phyloP scores from a whole-genome alignment of 2,113 vertebrate genomes.

The Larimichthys crocea region DNA sequence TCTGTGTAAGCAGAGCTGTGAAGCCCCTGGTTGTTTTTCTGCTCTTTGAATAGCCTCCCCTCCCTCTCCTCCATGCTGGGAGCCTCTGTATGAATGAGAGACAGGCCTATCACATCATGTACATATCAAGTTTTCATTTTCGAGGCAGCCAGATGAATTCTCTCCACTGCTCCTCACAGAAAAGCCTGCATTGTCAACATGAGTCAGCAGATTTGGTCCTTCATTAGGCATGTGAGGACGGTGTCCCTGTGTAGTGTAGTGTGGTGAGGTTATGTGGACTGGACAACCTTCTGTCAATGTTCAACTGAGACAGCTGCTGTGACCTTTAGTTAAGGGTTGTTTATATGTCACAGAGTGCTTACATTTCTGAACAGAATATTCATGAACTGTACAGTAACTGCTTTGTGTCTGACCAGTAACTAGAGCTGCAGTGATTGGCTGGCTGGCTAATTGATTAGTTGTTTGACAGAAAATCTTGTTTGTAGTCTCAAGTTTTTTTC shows the following conservation, averaged over 20 bases:
- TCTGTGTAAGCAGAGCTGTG: conserved; percentile 9
- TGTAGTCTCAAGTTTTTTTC: too few species aligned
- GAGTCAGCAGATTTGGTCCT: conserved; percentile 53
- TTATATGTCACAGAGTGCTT: background rate
- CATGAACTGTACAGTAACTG: too few species aligned
- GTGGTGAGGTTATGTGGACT: background rate
- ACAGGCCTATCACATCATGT: conserved; percentile 1
- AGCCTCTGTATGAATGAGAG: conserved; percentile 22
- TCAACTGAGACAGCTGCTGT: conserved; percentile 10
- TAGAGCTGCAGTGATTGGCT: background rate
- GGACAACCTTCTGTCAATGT: conserved; percentile 10
- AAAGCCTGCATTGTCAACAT: conserved; percentile 32
- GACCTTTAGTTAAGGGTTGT: background rate
- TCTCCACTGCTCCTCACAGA: background rate
- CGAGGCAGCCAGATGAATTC: background rate
- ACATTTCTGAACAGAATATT: background rate
- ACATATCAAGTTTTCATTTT: conserved; percentile 15
- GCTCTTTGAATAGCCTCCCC: conserved; percentile 34
- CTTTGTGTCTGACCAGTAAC: background rate
- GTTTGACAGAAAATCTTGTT: too few species aligned
- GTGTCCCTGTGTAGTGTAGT: conserved; percentile 6
- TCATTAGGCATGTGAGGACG: background rate
- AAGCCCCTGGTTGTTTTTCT: conserved; percentile 54
- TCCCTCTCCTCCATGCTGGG: conserved; percentile 15
- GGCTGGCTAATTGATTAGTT: too few species aligned